Conservation (phyloP, 1,140 invertebrate species). For the Popillia japonica region DNA sequence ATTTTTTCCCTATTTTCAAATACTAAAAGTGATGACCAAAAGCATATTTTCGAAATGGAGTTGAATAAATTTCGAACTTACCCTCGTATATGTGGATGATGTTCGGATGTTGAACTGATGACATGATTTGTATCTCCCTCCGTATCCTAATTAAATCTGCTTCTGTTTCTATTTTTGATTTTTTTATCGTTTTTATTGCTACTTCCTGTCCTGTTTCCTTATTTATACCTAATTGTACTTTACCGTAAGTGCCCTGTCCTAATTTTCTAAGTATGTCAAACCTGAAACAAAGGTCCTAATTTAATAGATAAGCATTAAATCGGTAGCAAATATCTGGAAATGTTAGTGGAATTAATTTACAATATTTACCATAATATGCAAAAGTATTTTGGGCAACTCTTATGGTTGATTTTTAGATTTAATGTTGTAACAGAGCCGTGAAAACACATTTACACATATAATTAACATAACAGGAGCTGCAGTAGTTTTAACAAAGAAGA, state of each 20-base stretch:
- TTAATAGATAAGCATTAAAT: too few relatives aligned
- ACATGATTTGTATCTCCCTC: slow-evolving; percentile 99
- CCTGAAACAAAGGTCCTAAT: slow-evolving; percentile 64
- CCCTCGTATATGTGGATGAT: slow-evolving; percentile 99
- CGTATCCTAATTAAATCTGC: slow-evolving; percentile 94
- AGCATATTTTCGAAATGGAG: too few relatives aligned
- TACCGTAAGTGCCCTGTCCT: slow-evolving; percentile 98
- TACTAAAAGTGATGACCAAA: slow-evolving; percentile 67
- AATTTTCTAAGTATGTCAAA: slow-evolving; percentile 97
- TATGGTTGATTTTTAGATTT: too few relatives aligned
- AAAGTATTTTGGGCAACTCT: too few relatives aligned
- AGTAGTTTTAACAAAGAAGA: too few relatives aligned
- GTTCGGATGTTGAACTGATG: slow-evolving; percentile 96
- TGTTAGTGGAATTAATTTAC: too few relatives aligned
- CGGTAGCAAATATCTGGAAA: too few relatives aligned
- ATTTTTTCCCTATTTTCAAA: slow-evolving; percentile 99
- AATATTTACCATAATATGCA: too few relatives aligned
- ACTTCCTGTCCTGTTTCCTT: slow-evolving; percentile 97
- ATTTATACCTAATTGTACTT: slow-evolving; percentile 96
- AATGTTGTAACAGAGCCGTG: too few relatives aligned
- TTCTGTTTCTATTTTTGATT: slow-evolving; percentile 98
- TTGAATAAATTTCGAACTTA: slow-evolving; percentile 58
- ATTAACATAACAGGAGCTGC: too few relatives aligned
- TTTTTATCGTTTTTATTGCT: slow-evolving; percentile 99
- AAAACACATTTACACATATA: too few relatives aligned